Percentiles rank a stretch among this genome's conserved stretches.
Evolutionary conservation across 1,140 invertebrate species (phyloP).

Genomic region (Adelges cooleyi): DNA sequence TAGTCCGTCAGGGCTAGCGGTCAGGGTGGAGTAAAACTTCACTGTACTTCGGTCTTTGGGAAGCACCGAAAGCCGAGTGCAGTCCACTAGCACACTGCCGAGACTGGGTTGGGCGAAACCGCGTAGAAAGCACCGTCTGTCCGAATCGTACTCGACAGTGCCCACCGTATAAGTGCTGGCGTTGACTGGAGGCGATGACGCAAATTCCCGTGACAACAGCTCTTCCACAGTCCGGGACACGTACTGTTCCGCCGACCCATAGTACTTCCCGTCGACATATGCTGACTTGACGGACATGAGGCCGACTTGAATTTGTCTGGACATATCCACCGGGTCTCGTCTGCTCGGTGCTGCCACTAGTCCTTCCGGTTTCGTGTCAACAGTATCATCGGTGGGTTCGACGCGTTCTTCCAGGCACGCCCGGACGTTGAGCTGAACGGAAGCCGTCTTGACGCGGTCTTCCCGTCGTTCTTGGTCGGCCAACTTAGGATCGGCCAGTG

Average conservation of each 20-base stretch:
- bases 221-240: constrained; percentile 18
- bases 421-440: background rate
- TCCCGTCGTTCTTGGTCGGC: background rate
- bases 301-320: background rate
- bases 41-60: background rate
- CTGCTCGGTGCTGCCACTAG: too few species aligned
- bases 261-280: background rate
- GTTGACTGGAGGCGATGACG: background rate
- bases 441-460: background rate
- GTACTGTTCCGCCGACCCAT: background rate
- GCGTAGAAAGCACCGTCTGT: background rate
- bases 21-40: background rate
- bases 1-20: background rate
- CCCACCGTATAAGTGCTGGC: background rate
- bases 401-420: background rate
- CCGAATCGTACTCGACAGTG: background rate
- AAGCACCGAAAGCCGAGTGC: background rate
- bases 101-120: background rate
- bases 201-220: background rate
- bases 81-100: background rate
- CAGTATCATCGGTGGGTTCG: background rate
- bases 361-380: background rate
- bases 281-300: background rate
- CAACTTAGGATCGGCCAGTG: too few species aligned
- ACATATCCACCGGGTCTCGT: background rate